Conservation (phyloP, 64 coral and sea anemone species). For the Pocillopora damicornis region DNA sequence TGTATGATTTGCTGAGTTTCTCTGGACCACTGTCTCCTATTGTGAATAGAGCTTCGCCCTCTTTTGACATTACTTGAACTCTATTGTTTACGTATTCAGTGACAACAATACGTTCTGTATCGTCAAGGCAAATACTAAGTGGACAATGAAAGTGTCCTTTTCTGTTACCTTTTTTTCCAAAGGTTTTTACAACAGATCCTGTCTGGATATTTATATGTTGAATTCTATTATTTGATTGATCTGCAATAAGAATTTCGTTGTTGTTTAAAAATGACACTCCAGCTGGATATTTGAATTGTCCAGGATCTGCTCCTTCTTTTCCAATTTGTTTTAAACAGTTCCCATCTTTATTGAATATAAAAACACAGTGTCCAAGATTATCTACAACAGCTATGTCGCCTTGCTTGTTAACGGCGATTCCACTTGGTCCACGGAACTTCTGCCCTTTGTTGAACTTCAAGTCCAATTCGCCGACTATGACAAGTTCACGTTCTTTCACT, state of each 20-base stretch:
- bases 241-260: neutral
- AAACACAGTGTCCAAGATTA: neutral
- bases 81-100: neutral
- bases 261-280: neutral
- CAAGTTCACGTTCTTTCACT: neutral
- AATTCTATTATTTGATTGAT: neutral
- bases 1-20: neutral
- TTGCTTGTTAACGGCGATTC: neutral
- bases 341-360: neutral
- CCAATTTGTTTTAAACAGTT: neutral
- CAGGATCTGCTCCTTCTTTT: neutral
- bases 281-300: neutral
- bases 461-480: neutral
- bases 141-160: neutral
- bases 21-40: slow-evolving; percentile 35
- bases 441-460: neutral
- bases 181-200: neutral
- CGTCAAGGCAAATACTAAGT: slow-evolving; percentile 11
- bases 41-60: slow-evolving; percentile 7
- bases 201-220: slow-evolving; percentile 3
- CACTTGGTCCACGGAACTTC: rapidly evolving
- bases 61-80: slow-evolving; percentile 20
- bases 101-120: slow-evolving; percentile 15
- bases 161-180: slow-evolving; percentile 4
- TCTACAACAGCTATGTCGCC: neutral